Conservation (phyloP, 2,113 vertebrate genomes). For the Formicarius rufipectus region DNA sequence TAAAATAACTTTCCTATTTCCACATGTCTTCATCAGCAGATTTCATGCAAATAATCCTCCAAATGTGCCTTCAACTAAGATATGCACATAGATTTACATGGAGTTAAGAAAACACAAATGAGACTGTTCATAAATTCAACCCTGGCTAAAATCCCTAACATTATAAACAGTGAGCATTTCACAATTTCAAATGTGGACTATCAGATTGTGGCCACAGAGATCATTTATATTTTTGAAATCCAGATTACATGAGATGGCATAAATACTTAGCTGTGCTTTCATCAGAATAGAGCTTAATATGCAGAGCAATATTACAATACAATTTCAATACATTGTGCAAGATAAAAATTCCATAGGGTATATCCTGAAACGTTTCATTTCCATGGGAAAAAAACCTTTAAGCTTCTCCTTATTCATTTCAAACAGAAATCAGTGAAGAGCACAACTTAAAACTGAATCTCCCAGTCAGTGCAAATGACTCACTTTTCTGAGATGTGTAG, state of each 20-base stretch:
- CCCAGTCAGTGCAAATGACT: background rate
- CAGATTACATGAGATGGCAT: background rate
- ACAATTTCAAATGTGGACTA: background rate
- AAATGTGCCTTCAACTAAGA: slow-evolving; percentile 42
- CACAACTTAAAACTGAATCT: background rate
- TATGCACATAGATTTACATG: slow-evolving; percentile 69
- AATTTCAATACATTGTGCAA: background rate
- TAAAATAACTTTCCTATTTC: slow-evolving; percentile 65
- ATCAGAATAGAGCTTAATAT: background rate
- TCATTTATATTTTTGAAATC: background rate
- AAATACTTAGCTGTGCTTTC: background rate
- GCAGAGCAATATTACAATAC: background rate
- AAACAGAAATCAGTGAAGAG: background rate
- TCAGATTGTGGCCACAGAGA: background rate
- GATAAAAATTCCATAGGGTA: background rate
- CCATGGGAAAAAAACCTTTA: background rate
- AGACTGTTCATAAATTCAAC: slow-evolving; percentile 14
- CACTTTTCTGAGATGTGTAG: background rate
- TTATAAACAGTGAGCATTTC: background rate
- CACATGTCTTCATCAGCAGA: slow-evolving; percentile 58
- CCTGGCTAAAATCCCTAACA: background rate
- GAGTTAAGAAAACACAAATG: slow-evolving; percentile 50
- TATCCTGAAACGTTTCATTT: background rate
- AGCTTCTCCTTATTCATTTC: background rate
- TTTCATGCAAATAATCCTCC: slow-evolving; percentile 63